Evolutionary conservation across 2,888 invertebrate species (phyloP), one percentile per base, ranked within the genome.

Genomic region (Leucophora obtusa): DNA sequence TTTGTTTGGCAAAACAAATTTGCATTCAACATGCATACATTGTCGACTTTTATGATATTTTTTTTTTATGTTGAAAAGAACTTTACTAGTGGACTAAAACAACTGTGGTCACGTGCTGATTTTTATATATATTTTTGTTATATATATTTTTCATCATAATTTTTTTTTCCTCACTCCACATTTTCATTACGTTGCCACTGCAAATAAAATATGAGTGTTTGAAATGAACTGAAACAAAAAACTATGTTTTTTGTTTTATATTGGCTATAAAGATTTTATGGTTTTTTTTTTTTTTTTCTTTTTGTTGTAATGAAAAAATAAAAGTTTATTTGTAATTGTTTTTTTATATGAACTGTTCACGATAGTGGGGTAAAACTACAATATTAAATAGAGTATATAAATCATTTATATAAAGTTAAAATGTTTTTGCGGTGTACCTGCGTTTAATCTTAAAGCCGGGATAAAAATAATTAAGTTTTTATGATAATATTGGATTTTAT

Each of bases 101-200:
- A 33, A 47, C n/a, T 50, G 53, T 50, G 53, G 47, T 69, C 60
- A 75, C 75, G 60, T 75, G 68, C 60, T 60, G 59, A 47, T 53
- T 74, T 73, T 59, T 54, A 59, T 59, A 18, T 43, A 4, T 5
- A 63, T 56, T 68, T 56, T 56, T 15, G n/a, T n/a, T n/a, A n/a
- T n/a, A n/a, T n/a, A 38, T 51, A 62, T 68, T 50, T 62, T 69
- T 58, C 38, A 56, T 75, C 35, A 47, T 17, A 24, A 14, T n/a
- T 33, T 56, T n/a, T 28, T 3, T 28, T 3, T 28, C 1, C 24
- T 21, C 14, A 28, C 24, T 56, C 14, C 14, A n/a, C n/a, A 47
- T 47, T 8, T 18, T 21, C 6, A 17, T 53, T 21, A 14, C 24
- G 56, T 14, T 28, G 8, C 24, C 14, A 56, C 33, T 56, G 56